A percentile compares a stretch with the other conserved stretches of the same genome.
These are phyloP conservation scores for Hypocryptadius cinnamomeus DNA, from an alignment of 2,113 vertebrate genomes.

Conservation along the genomic window DNA sequence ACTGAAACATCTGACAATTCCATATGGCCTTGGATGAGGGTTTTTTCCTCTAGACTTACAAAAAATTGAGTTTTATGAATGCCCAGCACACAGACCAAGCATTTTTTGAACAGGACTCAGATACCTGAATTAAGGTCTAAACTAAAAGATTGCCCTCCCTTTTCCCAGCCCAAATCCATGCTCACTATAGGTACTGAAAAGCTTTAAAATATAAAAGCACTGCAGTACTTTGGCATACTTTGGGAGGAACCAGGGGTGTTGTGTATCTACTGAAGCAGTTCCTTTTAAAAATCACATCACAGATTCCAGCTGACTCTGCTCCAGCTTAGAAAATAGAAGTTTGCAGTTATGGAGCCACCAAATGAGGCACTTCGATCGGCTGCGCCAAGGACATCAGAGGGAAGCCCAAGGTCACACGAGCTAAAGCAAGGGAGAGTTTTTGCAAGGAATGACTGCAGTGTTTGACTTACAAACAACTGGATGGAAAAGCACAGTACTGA, in stretches of 20 bases:
- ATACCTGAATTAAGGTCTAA: background rate
- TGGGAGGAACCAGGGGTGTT: background rate
- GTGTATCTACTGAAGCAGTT: background rate
- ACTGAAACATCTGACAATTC: background rate
- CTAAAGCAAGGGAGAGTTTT: background rate
- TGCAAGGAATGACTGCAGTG: background rate
- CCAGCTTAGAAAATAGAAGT: constrained; percentile 18
- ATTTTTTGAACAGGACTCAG: background rate
- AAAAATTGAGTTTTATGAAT: background rate
- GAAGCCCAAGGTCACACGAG: background rate
- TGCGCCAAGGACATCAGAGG: background rate
- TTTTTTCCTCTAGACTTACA: background rate
- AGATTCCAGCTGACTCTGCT: constrained; percentile 42
- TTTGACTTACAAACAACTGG: background rate
- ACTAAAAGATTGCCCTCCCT: background rate
- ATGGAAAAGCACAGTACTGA: background rate
- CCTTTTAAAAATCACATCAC: background rate
- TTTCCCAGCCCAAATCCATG: background rate
- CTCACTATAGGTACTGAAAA: background rate
- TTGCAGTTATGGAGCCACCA: constrained; percentile 5
- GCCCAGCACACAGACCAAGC: background rate
- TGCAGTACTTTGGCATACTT: background rate
- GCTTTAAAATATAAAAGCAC: background rate
- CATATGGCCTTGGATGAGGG: background rate
- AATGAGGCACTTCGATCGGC: constrained; percentile 1